phyloP scores from a whole-genome alignment of 2,113 vertebrate species.

The Hippocampus barbouri region DNA sequence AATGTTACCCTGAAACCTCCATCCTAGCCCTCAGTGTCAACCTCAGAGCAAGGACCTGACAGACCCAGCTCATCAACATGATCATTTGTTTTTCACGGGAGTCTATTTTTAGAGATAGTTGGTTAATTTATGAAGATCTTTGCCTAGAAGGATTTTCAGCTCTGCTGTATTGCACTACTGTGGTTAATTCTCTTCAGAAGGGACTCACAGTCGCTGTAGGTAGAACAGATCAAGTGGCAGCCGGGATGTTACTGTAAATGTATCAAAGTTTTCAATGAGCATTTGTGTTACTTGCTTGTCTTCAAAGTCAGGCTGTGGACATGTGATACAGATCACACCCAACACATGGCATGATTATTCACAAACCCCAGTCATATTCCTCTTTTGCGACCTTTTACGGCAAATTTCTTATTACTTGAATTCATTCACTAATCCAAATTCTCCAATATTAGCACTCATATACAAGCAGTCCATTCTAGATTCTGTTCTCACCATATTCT shows the following conservation, averaged over 20 bases:
- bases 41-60: constrained; percentile 36
- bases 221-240: background rate
- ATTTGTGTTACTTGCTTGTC: background rate
- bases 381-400: background rate
- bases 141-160: constrained; percentile 41
- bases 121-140: constrained; percentile 54
- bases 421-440: background rate
- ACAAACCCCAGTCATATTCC: background rate
- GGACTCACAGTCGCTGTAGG: background rate
- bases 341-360: background rate
- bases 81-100: constrained; percentile 18
- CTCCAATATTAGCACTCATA: no score
- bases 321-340: background rate
- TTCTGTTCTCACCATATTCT: no score
- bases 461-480: no score
- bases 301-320: background rate
- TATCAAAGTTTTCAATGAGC: background rate
- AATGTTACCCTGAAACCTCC: background rate
- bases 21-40: constrained; percentile 33
- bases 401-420: background rate
- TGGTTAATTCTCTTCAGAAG: constrained; percentile 3
- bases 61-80: constrained; percentile 31
- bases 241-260: no score
- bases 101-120: constrained; percentile 51
- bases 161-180: constrained; percentile 14